Base-by-base conservation (phyloP, 1,140 invertebrate species). In the Triops longicaudatus region DNA sequence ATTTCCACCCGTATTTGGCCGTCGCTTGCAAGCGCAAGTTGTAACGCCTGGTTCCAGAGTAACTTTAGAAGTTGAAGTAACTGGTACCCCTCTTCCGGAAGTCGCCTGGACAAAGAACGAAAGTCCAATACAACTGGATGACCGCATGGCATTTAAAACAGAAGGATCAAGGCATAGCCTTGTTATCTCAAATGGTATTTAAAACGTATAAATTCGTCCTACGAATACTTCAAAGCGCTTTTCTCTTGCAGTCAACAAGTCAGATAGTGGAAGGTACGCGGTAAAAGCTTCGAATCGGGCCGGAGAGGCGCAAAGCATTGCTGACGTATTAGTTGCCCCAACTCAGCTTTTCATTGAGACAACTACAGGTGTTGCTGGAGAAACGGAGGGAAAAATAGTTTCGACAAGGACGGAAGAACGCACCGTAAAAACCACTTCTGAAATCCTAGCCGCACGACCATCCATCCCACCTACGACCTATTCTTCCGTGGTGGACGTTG, bases 241-340 rank as follows among this genome's bases (percentile, higher is more conserved):
- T 63, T 63, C 17, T 12, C 10, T 22, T 63, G 6, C 17, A 77
- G 87, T 88, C 0, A 82, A 79, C 9, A 85, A 87, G 1, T 86
- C 89, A 73, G 97, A 99, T 86, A 93, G 92, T 77, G 98, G 98
- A 73, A 91, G 94, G 85, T 98, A 98, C 83, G 94, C 92, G 0
- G 93, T 95, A 6, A 91, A 91, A 81, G 94, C 94, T 17, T 91
- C 92, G 26, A 98, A 98, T 83, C 90, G 91, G 78, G 85, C 95
- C 31, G 95, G 95, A 71, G 91, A 96, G 82, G 94, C 93, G 78
- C 89, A 90, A 27, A 94, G 91, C 80, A 92, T 93, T 78, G 90
- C 91, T 0, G 90, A 92, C 79, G 81, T 94, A 43, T 42, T 77
- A 27, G 76, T 77, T 14, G 73, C 76, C 3, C 6, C 72, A 41